Evolutionary conservation across 1,140 invertebrate genomes (phyloP), one percentile per base, ranked within the genome.

Genomic region (Brachionus koreanus): DNA sequence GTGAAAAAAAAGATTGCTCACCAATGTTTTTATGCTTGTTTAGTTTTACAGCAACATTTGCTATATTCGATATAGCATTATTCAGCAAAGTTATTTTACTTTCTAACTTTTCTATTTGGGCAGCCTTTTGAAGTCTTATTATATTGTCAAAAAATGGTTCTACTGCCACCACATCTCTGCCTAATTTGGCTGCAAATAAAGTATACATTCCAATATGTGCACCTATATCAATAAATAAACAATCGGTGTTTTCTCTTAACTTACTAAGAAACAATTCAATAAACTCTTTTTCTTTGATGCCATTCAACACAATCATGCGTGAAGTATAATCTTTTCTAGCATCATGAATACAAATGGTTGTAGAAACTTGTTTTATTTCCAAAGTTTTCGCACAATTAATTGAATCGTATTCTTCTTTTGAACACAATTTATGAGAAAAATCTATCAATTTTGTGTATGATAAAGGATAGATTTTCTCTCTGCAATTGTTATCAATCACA

Each of bases 171-270:
- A 39, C 35, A 23, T 57, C 16, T 42, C 25, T 42, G 13, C 33
- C 76, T 9, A 63, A 12, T 65, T 57, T 61, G 10, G 52, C 61
- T 12, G 42, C 76, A 42, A 43, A 79, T 0, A 79, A 33, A 42
- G 76, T 79, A 19, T 63, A 79, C 16, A 39, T 29, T 35, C 76
- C 76, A 10, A 79, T 33, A 61, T 79, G 46, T 1, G 76, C 76
- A 37, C 76, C 76, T 61, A 79, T 79, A 52, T 79, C 76, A 57
- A 79, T 33, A 12, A 79, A 10, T 12, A 65, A 33, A 33, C 63
- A 65, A 19, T 37, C 29, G 19, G 9, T 5, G 6, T 74, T 46
- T 43, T 74, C 42, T 25, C 29, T 74, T 49, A 46, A 39, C 5
- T 39, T 7, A 16, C 37, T 39, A 16, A 43, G 1, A 69, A 37